Conservation (phyloP, 2,888 invertebrate genomes). For the Sinopyrophorus schimmeli region DNA sequence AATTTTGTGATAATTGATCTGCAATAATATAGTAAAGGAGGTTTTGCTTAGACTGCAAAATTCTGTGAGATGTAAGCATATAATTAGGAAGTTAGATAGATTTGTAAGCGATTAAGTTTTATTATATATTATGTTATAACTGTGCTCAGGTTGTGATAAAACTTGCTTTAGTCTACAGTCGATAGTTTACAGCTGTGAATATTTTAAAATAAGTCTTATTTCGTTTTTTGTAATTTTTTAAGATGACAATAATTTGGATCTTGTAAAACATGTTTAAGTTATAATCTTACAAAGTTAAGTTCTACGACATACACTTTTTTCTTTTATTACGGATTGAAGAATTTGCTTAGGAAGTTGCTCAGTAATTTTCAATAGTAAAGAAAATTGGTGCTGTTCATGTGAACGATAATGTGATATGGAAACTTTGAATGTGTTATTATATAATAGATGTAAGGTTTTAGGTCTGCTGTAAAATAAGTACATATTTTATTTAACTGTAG, state of each 20-base stretch:
- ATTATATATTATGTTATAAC: slow-evolving; percentile 18
- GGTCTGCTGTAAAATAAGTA: slow-evolving; percentile 19
- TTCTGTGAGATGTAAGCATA: slow-evolving; percentile 12
- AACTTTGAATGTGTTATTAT: slow-evolving; percentile 40
- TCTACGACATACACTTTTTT: slow-evolving; percentile 10
- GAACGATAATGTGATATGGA: slow-evolving; percentile 45
- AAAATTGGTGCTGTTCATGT: slow-evolving; percentile 34
- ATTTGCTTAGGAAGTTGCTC: slow-evolving; percentile 26
- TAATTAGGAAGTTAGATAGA: slow-evolving; percentile 12
- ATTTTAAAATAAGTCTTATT: slow-evolving; percentile 17
- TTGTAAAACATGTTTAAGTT: slow-evolving; percentile 2
- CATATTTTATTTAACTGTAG: slow-evolving; percentile 34
- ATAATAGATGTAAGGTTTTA: slow-evolving; percentile 22
- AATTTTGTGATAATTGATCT: slow-evolving; percentile 32
- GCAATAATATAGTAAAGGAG: slow-evolving; percentile 27
- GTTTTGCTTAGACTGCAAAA: slow-evolving; percentile 17
- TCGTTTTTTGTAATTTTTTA: slow-evolving; percentile 31
- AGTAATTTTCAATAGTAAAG: slow-evolving; percentile 29
- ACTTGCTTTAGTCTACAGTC: slow-evolving; percentile 24
- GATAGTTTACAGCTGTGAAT: slow-evolving; percentile 20
- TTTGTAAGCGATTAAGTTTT: slow-evolving; percentile 16
- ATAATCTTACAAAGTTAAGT: slow-evolving; percentile 10
- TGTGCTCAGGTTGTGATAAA: slow-evolving; percentile 28
- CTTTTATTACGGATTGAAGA: slow-evolving; percentile 17
- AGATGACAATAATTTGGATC: slow-evolving; percentile 28